Evolutionary conservation across 2,113 vertebrate species (phyloP), one percentile per base, ranked within the genome.

Genomic region (Petrocephalus microphthalmus): DNA sequence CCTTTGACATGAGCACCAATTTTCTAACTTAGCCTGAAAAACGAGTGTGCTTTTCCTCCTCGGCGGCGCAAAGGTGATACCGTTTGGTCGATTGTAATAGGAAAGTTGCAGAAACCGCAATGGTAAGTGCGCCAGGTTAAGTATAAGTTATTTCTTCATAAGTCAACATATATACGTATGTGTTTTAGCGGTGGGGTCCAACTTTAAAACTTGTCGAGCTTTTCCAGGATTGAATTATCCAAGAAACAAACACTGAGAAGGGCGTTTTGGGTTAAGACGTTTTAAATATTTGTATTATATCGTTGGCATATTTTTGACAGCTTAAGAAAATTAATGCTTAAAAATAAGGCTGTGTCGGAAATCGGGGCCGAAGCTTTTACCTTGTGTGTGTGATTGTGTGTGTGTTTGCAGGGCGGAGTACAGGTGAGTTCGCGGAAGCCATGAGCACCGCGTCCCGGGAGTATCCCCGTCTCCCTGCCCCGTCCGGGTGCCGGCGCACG

Each of bases 101-200:
- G 90, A 88, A 90, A 90, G 88, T 89, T 54, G 17, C 17, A 29
- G 88, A 60, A 47, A n/a, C 1, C 15, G 88, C 33, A 82, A 90
- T 90, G 90, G 90, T 90, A 85, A 89, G 90, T 88, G 7, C 37
- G 6, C 25, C 25, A 60, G 45, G n/a, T 7, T 2, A 57, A 81
- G 10, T 49, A 4, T 29, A 33, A 54, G 33, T 25, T 78, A 5
- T 78, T 2, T 78, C 1, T 42, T 42, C 45, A 20, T n/a, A 64
- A 53, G 20, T 13, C 60, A 5, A 13, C n/a, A 29, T 13, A 67
- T 25, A 52, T 49, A 37, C 3, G 49, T 88, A 51, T 54, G 20
- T 8, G 49, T 88, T 33, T 54, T 82, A 7, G 22, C 71, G 71
- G 17, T 29, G 33, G 15, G 15, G 71, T 78, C 13, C 15, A 7